Evolutionary conservation across 2,113 vertebrate species (phyloP), one percentile per base, ranked within the genome.

Genomic region (Taxidea taxus): DNA sequence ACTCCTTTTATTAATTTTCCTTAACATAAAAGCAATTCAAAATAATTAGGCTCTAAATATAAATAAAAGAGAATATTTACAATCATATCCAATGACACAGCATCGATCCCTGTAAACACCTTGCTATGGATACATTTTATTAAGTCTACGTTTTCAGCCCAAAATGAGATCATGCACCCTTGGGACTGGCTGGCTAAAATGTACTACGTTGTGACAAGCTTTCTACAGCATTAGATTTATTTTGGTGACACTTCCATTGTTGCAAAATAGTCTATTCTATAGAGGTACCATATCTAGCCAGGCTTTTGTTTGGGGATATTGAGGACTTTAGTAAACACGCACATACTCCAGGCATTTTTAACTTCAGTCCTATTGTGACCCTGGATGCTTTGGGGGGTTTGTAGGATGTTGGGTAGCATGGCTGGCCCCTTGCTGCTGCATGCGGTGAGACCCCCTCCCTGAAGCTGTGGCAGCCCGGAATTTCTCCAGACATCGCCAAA

Each of bases 381-480:
- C 25, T 4, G 16, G 84, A 14, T 39, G 25, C 49, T 25, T 34
- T 10, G 64, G 3, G 20, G 31, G 25, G 6, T 58, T 27, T 29
- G 9, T 1, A 68, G 34, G 9, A 51, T 27, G 29, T 6, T 39
- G 5, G 13, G 47, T 5, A 39, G 39, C 3, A 31, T 11, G 64
- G n/a, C 4, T n/a, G 11, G 11, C 15, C 15, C 11, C 39, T 11
- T 4, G 10, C 1, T 27, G 20, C 3, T 44, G 6, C 6, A 11
- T 4, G 37, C 1, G 29, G 62, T 3, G 37, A 31, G 5, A 54
- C 0, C 1, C 4, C 21, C 1, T 5, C 1, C 31, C 7, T 5
- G 27, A 6, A 81, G 49, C 12, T 72, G 56, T 10, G 29, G 83
- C 25, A 70, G 70, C 31, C 27, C 23, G 20, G 94, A 15, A 34